Evolutionary conservation across 1,140 invertebrate genomes (phyloP), one percentile per base, ranked within the genome.

Genomic region (Drosophila auraria): DNA sequence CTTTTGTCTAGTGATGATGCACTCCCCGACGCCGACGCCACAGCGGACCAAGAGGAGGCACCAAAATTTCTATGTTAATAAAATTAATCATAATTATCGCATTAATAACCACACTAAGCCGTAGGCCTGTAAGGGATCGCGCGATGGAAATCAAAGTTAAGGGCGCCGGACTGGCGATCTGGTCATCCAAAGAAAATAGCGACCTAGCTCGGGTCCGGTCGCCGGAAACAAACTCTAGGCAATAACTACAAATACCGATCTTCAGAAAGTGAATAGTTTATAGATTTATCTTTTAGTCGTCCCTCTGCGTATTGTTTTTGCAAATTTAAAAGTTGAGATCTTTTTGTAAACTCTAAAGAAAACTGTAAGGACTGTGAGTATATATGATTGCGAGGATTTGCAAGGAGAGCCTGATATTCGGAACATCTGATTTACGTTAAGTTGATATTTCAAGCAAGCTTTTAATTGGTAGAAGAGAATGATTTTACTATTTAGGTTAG

Each of bases 1-100:
- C 63, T 66, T 66, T 66, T 63, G 63, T 66, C 63, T 66, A 66
- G 63, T 66, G 63, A 66, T 66, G 63, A 66, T 66, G 63, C 63
- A 4, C 57, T 33, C 61, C 56, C 23, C 36, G 15, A 40, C 33
- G 36, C 23, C 36, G 15, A 40, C 33, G 36, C 53, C 15, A 59
- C 17, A 33, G 50, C 50, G 25, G 33, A 57, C 54, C 54, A 40
- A n/a, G 5, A 14, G 58, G 38, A 44, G 54, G 40, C 63, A 72
- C 68, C 54, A 60, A 72, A 72, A 60, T 59, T 69, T 38, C 33
- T 58, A 73, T 59, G 53, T 57, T 69, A 72, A 73, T 71, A 60
- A 50, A 71, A 44, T 51, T 70, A 57, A 74, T 59, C 47, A 59
- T 50, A 61, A 61, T 51, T 36, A 36, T 36, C 47, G 36, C 33